These are phyloP conservation scores for Aspidiotus rigidus DNA, from an alignment of 2,888 invertebrate genomes.

Conservation along the genomic window DNA sequence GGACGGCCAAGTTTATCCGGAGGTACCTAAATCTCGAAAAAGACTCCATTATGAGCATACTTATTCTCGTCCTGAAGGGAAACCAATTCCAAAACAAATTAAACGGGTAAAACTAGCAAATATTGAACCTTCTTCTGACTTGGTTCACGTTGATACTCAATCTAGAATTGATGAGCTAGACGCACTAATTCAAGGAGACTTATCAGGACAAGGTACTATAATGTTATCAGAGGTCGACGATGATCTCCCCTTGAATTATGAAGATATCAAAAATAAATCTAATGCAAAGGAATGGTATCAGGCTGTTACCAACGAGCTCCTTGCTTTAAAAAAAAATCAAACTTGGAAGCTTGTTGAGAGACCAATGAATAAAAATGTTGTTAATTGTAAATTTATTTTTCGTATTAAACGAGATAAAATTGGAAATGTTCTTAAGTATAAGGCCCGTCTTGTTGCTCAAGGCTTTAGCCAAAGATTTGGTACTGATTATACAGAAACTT, in stretches of 20 bases:
- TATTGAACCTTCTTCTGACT: too few species aligned
- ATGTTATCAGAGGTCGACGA: too few species aligned
- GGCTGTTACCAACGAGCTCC: constrained; percentile 21
- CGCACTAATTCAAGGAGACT: too few species aligned
- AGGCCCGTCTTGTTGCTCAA: constrained; percentile 40
- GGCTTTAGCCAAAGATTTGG: constrained; percentile 39
- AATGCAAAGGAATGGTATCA: constrained; percentile 24
- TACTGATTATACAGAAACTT: constrained; percentile 40
- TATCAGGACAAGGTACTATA: too few species aligned
- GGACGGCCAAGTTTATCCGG: too few species aligned
- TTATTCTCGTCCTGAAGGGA: too few species aligned
- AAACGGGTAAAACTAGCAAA: too few species aligned
- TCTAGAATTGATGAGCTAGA: too few species aligned
- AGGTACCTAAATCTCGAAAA: too few species aligned
- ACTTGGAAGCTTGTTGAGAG: constrained; percentile 31
- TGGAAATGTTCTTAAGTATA: constrained; percentile 37
- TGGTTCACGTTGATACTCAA: too few species aligned
- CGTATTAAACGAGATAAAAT: constrained; percentile 38
- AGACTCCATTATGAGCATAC: too few species aligned
- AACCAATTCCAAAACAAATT: too few species aligned
- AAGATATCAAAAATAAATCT: background rate
- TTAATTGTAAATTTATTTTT: constrained; percentile 38
- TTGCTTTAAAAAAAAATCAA: constrained; percentile 23
- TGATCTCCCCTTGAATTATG: background rate
- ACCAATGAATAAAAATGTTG: constrained; percentile 23